A percentile compares a stretch with the other conserved stretches of the same genome.
phyloP scores from a whole-genome alignment of 2,888 invertebrate genomes.

The Drosophila gaucha region DNA sequence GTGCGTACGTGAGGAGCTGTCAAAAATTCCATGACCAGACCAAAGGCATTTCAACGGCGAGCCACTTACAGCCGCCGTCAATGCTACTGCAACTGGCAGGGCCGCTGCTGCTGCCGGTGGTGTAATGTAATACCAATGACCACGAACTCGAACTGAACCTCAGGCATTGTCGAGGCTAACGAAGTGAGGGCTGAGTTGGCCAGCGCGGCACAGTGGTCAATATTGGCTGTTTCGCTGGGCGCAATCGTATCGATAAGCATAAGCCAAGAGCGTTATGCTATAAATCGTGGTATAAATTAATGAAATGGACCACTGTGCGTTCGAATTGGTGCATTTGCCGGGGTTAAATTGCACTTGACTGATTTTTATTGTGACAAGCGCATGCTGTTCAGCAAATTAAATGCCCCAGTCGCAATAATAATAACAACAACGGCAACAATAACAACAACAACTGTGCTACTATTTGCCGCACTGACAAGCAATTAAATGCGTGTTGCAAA shows the following conservation, averaged over 20 bases:
- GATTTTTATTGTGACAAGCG: constrained; percentile 78
- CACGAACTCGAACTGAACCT: constrained; percentile 32
- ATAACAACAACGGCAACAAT: constrained; percentile 31
- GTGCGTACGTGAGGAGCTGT: constrained; percentile 34
- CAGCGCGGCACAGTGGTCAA: constrained; percentile 20
- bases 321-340: constrained; percentile 23
- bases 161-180: constrained; percentile 46
- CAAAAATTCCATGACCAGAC: constrained; percentile 29
- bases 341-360: constrained; percentile 67
- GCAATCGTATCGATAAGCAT: background rate
- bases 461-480: constrained; percentile 65
- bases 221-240: background rate
- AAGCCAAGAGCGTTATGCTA: background rate
- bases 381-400: constrained; percentile 72
- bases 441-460: constrained; percentile 23
- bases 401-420: constrained; percentile 57
- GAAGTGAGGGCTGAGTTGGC: constrained; percentile 42
- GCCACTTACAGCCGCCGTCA: constrained; percentile 25
- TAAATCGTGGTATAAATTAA: background rate
- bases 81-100: constrained; percentile 14
- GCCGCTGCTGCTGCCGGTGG: constrained; percentile 9
- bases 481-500: constrained; percentile 72
- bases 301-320: constrained; percentile 18
- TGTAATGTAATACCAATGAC: constrained; percentile 26
- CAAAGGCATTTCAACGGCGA: constrained; percentile 24